Conservation (phyloP, 2,888 invertebrate genomes). For the Brenthis daphne region DNA sequence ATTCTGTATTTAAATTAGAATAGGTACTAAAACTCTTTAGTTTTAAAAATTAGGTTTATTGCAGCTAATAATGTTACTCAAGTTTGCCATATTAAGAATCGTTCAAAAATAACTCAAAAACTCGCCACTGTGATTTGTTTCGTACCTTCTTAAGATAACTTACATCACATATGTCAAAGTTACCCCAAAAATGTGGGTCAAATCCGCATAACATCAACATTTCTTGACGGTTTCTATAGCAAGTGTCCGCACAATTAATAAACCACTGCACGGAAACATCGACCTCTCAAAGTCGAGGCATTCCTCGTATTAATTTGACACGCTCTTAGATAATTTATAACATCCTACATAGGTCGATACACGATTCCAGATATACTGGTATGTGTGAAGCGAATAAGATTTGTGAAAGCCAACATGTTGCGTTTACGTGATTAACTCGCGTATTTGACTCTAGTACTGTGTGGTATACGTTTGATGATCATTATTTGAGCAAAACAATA, state of each 20-base stretch:
- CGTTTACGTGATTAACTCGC: slow-evolving; percentile 31
- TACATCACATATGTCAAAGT: slow-evolving; percentile 22
- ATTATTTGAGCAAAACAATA: not conserved
- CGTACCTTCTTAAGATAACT: too few relatives aligned
- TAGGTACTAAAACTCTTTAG: too few relatives aligned
- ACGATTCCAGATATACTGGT: slow-evolving; percentile 44
- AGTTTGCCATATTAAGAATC: too few relatives aligned
- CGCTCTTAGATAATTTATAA: slow-evolving; percentile 80
- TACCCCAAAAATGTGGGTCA: slow-evolving; percentile 42
- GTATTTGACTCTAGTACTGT: slow-evolving; percentile 34
- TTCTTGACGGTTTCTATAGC: slow-evolving; percentile 68
- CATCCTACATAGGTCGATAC: slow-evolving; percentile 70
- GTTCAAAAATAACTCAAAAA: too few relatives aligned
- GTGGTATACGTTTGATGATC: slow-evolving; percentile 22
- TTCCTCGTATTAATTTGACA: slow-evolving; percentile 82
- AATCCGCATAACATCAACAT: slow-evolving; percentile 40
- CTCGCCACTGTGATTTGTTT: too few relatives aligned
- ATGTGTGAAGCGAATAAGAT: slow-evolving; percentile 40
- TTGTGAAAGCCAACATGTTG: slow-evolving; percentile 40
- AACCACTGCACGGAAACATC: slow-evolving; percentile 67
- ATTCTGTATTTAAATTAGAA: too few relatives aligned
- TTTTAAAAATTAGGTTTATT: too few relatives aligned
- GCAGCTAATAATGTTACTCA: too few relatives aligned
- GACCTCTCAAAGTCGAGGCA: slow-evolving; percentile 63
- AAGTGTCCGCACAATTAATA: slow-evolving; percentile 77